A percentile compares a stretch with the other conserved stretches of the same genome.
Evolutionary conservation across 2,888 invertebrate genomes (phyloP).

Genomic region (Beris chalybata): DNA sequence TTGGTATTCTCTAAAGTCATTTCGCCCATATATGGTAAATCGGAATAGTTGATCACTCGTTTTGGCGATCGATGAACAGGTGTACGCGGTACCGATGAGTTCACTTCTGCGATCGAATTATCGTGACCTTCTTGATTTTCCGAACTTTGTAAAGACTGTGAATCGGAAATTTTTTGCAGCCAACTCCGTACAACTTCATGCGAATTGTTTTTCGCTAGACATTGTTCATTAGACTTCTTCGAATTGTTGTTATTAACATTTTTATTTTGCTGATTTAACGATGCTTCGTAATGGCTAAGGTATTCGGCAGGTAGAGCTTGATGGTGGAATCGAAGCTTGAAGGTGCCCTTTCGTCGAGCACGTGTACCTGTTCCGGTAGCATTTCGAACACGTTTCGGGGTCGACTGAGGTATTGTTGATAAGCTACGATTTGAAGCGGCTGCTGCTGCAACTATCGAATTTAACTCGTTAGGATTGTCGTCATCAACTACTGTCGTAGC

Average conservation of each 20-base stretch:
- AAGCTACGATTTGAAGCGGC: constrained; percentile 25
- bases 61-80: constrained; percentile 43
- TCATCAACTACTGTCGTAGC: constrained; percentile 49
- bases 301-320: constrained; percentile 79
- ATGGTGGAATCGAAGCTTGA: constrained; percentile 79
- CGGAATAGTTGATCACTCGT: constrained; percentile 72
- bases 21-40: constrained; percentile 90
- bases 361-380: constrained; percentile 39
- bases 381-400: constrained; percentile 38
- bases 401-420: constrained; percentile 37
- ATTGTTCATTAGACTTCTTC: constrained; percentile 19
- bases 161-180: constrained; percentile 74
- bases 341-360: constrained; percentile 57
- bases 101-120: not conserved
- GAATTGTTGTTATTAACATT: constrained; percentile 34
- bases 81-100: not conserved
- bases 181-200: constrained; percentile 73
- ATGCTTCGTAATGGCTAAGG: constrained; percentile 76
- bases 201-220: constrained; percentile 48
- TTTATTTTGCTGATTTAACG: constrained; percentile 61
- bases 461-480: constrained; percentile 50
- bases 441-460: constrained; percentile 43
- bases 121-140: constrained; percentile 28
- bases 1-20: constrained; percentile 87
- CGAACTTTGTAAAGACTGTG: constrained; percentile 59